phyloP scores from a whole-genome alignment of 2,888 invertebrate genomes.

The Orchesella flavescens region DNA sequence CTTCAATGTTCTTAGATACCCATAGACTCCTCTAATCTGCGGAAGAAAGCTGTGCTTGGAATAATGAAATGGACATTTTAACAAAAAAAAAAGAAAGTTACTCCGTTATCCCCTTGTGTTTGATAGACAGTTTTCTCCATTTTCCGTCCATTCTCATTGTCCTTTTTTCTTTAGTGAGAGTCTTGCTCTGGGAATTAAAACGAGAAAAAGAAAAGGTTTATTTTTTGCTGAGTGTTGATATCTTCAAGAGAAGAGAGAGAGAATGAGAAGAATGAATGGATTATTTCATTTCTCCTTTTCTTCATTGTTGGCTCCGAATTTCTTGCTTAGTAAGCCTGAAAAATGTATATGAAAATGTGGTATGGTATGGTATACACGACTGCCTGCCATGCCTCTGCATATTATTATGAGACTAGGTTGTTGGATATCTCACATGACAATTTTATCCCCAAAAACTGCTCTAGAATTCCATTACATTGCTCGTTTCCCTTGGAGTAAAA shows the following conservation, averaged over 20 bases:
- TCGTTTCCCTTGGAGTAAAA: slow-evolving; percentile 48
- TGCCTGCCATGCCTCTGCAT: slow-evolving; percentile 21
- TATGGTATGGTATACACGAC: slow-evolving; percentile 1
- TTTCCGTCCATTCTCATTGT: slow-evolving; percentile 30
- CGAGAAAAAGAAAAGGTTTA: slow-evolving; percentile 19
- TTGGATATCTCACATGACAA: slow-evolving; percentile 44
- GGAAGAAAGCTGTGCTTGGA: slow-evolving; percentile 50
- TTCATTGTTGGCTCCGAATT: slow-evolving; percentile 45
- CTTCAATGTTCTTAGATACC: slow-evolving; percentile 48
- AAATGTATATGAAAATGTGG: slow-evolving; percentile 29
- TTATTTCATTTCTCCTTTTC: slow-evolving; percentile 41
- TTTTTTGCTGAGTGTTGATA: slow-evolving; percentile 20
- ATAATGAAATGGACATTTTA: slow-evolving; percentile 54
- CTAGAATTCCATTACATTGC: slow-evolving; percentile 55
- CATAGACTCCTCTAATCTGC: slow-evolving; percentile 53
- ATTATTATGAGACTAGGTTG: slow-evolving; percentile 9
- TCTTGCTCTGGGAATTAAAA: slow-evolving; percentile 38
- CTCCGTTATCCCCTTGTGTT: slow-evolving; percentile 32
- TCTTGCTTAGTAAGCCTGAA: slow-evolving; percentile 57
- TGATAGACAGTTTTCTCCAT: slow-evolving; percentile 38
- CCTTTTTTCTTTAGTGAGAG: slow-evolving; percentile 20
- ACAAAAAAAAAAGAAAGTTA: slow-evolving; percentile 41
- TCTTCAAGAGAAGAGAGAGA: slow-evolving; percentile 1
- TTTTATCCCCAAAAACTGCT: slow-evolving; percentile 55
- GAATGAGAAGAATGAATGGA: slow-evolving; percentile 30